phyloP scores from a whole-genome alignment of 2,797 vertebrate species.

The Margarornis squamiger region DNA sequence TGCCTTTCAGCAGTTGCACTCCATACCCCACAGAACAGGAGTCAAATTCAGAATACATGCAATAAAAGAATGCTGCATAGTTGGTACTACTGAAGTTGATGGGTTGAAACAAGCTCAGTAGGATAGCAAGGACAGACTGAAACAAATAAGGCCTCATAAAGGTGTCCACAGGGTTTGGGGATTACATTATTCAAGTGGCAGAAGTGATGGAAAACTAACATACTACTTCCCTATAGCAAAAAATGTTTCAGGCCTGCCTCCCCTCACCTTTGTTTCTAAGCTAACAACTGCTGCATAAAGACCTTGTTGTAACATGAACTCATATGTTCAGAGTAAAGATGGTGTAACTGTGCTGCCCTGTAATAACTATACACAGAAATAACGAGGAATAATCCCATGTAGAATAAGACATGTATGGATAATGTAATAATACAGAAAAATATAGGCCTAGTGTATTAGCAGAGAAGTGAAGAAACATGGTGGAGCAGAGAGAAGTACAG shows the following conservation, averaged over 20 bases:
- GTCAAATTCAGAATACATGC: constrained; percentile 56
- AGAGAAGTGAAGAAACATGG: neutral
- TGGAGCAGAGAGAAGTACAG: neutral
- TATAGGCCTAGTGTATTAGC: neutral
- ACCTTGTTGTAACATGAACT: neutral
- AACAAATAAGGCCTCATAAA: constrained; percentile 32
- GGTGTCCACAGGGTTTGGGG: neutral
- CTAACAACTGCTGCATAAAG: neutral
- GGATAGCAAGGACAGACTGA: constrained; percentile 20
- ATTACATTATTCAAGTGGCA: neutral
- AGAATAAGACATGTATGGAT: neutral
- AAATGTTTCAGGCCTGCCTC: neutral
- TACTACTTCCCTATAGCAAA: neutral
- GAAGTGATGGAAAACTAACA: neutral
- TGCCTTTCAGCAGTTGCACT: constrained; percentile 50
- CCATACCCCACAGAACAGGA: constrained; percentile 31
- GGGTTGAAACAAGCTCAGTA: constrained; percentile 27
- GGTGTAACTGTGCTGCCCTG: neutral
- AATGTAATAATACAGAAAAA: neutral
- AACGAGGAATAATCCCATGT: neutral
- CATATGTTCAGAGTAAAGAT: neutral
- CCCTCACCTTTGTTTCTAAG: accelerated
- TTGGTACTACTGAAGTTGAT: neutral
- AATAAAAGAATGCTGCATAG: constrained; percentile 42
- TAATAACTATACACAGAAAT: neutral